These are phyloP conservation scores for Alouatta palliata DNA, from an alignment of 2,113 vertebrate species.

Conservation along the genomic window DNA sequence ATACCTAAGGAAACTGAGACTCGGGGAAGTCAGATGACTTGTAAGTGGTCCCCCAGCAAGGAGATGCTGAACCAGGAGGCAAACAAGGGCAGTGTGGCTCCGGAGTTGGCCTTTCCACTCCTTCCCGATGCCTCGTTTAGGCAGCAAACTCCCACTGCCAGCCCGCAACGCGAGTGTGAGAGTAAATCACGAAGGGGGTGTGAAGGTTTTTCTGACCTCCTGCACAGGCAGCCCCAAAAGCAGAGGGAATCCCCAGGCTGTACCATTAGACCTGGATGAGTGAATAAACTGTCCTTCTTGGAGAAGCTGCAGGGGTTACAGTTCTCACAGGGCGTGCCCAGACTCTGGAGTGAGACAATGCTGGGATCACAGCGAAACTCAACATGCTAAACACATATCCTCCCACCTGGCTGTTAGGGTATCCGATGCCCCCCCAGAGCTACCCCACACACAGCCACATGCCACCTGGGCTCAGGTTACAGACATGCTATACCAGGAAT, in stretches of 20 bases:
- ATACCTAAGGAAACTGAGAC: not conserved
- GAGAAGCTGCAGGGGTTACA: fast-evolving
- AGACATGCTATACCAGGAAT: not conserved
- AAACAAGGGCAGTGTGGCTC: fast-evolving
- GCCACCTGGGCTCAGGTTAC: not conserved
- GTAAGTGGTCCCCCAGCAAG: not conserved
- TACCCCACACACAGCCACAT: fast-evolving
- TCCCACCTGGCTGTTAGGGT: not conserved
- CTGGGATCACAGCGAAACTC: fast-evolving
- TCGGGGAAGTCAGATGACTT: not conserved
- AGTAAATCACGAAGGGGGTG: fast-evolving
- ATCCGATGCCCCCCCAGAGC: fast-evolving
- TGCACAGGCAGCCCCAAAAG: not conserved
- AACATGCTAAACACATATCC: fast-evolving
- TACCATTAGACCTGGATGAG: fast-evolving
- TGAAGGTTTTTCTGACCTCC: not conserved
- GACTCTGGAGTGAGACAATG: not conserved
- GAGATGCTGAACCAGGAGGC: fast-evolving
- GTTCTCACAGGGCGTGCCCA: not conserved
- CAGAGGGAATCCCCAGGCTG: not conserved
- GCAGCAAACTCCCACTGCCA: not conserved
- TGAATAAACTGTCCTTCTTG: not conserved
- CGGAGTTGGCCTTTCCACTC: fast-evolving
- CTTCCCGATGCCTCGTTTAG: fast-evolving
- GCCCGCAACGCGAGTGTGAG: fast-evolving